phyloP scores from a whole-genome alignment of 2,113 vertebrate genomes.

The Penelope pileata region DNA sequence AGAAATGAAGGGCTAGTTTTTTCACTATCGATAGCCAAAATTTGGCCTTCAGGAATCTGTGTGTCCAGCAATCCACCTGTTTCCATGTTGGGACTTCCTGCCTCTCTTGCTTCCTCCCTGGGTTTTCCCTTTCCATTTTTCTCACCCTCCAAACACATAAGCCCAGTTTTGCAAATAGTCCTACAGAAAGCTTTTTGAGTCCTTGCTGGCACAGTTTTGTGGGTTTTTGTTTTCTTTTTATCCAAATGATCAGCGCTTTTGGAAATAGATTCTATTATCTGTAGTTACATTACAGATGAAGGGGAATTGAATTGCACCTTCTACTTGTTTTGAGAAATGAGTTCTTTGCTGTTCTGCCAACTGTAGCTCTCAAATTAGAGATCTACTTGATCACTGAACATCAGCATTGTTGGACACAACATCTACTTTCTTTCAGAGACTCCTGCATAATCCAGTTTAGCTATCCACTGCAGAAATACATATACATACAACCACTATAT shows the following conservation, averaged over 20 bases:
- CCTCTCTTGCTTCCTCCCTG: neutral
- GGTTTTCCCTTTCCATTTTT: neutral
- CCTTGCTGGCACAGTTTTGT: neutral
- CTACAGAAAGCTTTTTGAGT: neutral
- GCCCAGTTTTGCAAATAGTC: neutral
- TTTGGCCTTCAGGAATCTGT: neutral
- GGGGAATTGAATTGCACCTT: neutral
- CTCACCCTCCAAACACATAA: neutral
- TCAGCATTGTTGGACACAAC: neutral
- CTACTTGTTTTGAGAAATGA: neutral
- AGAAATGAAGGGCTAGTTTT: neutral
- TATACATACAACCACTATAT: neutral
- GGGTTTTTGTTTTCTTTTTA: neutral
- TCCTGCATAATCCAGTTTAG: neutral
- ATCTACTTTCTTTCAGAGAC: neutral
- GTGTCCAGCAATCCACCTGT: neutral
- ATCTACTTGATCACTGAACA: neutral
- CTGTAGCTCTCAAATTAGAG: neutral
- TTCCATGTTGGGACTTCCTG: neutral
- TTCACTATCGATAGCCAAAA: neutral
- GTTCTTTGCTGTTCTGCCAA: neutral
- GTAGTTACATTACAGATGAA: neutral
- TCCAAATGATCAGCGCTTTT: neutral
- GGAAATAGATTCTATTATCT: neutral
- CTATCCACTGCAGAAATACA: neutral